Base-by-base conservation (phyloP, 2,888 invertebrate species). In the Cerastis leucographa region DNA sequence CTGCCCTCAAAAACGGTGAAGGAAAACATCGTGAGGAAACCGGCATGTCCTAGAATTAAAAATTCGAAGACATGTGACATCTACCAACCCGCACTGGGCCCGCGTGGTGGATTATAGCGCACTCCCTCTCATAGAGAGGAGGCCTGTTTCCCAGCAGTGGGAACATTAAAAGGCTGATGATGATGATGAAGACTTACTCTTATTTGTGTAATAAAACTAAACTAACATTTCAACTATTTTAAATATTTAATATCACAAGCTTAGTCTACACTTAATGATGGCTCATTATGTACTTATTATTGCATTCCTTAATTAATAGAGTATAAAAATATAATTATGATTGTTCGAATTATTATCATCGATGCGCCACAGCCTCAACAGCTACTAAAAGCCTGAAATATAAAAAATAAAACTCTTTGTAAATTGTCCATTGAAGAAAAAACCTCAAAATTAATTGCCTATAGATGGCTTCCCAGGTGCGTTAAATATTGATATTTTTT, bases 301-400 rank as follows among this genome's bases (percentile, higher is more conserved):
- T 87, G 82, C 82, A 67, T 59, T 85, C 44, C 68, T 46, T 70
- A 76, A 25, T 78, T 49, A 35, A 25, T 61, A 68, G 17, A 62
- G 62, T 87, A 75, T 61, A 85, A 87, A 85, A 85, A 87, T 83
- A 87, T 59, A 78, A 44, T 72, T 71, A n/a, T 74, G 49, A 11
- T 54, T 72, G 22, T 64, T 64, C 5, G 14, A 51, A 72, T 66
- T 67, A 64, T 62, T 74, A 77, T 80, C 74, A 88, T 80, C 88
- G 72, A 69, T 86, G 88, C 42, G 86, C 90, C 66, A 93, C 93
- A 69, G 91, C 85, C 89, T 94, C 93, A 14, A 94, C 93, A 74
- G 94, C 93, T 84, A 92, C 89, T 62, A 94, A 81, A 66, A 94
- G 88, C 74, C 94, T 94, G 81, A 71, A 89, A 85, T 11, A 42